These are phyloP conservation scores for Dermochelys coriacea DNA, from an alignment of 2,797 vertebrate species.

Conservation along the genomic window DNA sequence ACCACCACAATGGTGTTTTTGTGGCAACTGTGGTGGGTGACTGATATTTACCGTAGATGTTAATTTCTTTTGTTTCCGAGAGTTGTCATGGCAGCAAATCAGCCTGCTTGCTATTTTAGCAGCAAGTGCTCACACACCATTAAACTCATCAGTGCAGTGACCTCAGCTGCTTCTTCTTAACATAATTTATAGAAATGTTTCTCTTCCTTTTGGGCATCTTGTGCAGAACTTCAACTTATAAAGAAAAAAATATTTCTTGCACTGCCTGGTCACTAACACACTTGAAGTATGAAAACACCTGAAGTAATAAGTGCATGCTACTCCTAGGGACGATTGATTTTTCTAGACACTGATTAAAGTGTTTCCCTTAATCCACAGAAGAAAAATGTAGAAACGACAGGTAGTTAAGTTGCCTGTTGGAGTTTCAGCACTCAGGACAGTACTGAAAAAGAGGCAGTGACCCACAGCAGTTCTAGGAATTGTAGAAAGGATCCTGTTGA, in stretches of 20 bases:
- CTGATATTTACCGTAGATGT: not conserved
- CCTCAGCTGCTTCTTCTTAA: not conserved
- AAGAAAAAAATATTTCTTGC: not conserved
- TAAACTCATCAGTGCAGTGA: fast-evolving
- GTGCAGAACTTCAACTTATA: not conserved
- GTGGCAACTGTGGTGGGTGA: not conserved
- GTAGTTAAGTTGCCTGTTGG: not conserved
- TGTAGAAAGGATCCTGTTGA: not conserved
- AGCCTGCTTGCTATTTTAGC: not conserved
- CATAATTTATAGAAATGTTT: not conserved
- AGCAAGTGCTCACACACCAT: not conserved
- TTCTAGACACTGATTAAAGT: not conserved
- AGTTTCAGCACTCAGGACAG: not conserved
- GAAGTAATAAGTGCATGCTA: not conserved
- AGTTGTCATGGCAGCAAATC: constrained; percentile 51
- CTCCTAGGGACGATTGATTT: not conserved
- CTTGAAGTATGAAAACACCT: not conserved
- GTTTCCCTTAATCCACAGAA: not conserved
- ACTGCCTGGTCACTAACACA: not conserved
- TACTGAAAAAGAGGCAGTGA: not conserved
- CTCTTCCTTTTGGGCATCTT: fast-evolving
- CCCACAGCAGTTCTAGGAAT: not conserved
- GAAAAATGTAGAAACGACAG: not conserved
- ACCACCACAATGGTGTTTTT: not conserved
- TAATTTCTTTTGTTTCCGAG: constrained; percentile 44